Conservation (phyloP, 2,888 invertebrate genomes). For the Druceiella hillmani region DNA sequence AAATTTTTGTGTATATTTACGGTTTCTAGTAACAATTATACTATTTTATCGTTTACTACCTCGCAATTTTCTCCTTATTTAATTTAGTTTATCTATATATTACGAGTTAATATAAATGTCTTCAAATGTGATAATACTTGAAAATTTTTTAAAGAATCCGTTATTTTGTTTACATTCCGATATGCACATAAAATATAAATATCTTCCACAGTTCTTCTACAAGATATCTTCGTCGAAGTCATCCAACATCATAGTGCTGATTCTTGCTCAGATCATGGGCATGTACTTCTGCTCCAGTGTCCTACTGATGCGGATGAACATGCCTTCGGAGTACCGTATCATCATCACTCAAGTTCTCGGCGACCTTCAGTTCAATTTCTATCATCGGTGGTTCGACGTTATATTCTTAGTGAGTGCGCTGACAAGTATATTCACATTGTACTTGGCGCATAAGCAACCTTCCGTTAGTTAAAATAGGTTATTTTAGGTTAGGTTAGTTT, state of each 20-base stretch:
- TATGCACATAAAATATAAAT: no score
- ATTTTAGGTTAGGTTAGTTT: no score
- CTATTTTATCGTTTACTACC: no score
- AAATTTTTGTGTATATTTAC: no score
- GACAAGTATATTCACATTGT: conserved; percentile 91
- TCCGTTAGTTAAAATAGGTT: conserved; percentile 51
- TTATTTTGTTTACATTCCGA: no score
- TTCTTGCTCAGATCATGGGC: conserved; percentile 98
- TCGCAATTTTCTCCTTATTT: no score
- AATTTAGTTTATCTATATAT: no score
- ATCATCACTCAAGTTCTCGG: conserved; percentile 86
- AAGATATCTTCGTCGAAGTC: conserved; percentile 98
- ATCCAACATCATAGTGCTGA: conserved; percentile 94
- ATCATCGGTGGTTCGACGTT: conserved; percentile 99
- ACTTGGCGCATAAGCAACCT: conserved; percentile 91
- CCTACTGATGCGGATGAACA: conserved; percentile 96
- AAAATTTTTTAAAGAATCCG: no score
- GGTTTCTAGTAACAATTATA: no score
- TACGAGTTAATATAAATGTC: no score
- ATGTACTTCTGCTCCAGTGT: conserved; percentile 99
- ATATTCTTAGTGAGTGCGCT: conserved; percentile 96
- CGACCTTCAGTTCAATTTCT: conserved; percentile 97
- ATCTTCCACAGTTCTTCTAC: conserved; percentile 91
- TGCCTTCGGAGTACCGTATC: conserved; percentile 94
- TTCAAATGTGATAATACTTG: no score